Conservation (phyloP, 2,888 invertebrate genomes). For the Hemithea aestivaria region DNA sequence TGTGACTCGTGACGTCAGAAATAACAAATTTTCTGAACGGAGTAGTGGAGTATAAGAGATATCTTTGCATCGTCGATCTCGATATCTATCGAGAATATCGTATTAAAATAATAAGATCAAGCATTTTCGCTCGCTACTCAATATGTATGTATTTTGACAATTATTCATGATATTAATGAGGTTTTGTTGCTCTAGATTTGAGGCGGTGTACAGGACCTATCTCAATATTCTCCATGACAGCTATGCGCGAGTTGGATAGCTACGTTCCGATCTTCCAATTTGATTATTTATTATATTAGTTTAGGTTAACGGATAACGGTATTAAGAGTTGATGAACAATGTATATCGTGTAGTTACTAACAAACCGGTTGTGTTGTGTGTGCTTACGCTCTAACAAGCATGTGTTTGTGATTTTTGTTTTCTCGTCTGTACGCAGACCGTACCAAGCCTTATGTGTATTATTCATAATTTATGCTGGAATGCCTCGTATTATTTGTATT, state of each 20-base stretch:
- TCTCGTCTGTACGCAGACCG: slow-evolving; percentile 32
- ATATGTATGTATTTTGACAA: too few species aligned
- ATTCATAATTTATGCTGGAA: slow-evolving; percentile 76
- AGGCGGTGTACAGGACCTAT: too few species aligned
- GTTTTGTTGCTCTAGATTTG: too few species aligned
- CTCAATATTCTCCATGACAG: slow-evolving; percentile 26
- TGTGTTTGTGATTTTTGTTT: slow-evolving; percentile 68
- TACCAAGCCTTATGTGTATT: slow-evolving; percentile 52
- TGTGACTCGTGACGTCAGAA: too few species aligned
- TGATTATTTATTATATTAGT: slow-evolving; percentile 66
- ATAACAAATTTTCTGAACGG: too few species aligned
- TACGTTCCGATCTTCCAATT: slow-evolving; percentile 65
- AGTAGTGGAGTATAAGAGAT: too few species aligned
- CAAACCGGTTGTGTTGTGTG: slow-evolving; percentile 77
- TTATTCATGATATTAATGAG: too few species aligned
- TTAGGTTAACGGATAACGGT: slow-evolving; percentile 61
- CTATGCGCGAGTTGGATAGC: slow-evolving; percentile 31
- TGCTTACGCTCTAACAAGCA: slow-evolving; percentile 75
- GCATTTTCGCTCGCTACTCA: too few species aligned
- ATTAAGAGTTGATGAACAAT: slow-evolving; percentile 69
- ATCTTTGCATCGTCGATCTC: too few species aligned
- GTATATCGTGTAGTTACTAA: slow-evolving; percentile 71
- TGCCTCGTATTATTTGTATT: slow-evolving; percentile 50
- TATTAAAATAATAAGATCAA: too few species aligned
- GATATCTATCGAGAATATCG: too few species aligned